phyloP scores from a whole-genome alignment of 2,888 invertebrate species.

The Parasteatoda lunata region DNA sequence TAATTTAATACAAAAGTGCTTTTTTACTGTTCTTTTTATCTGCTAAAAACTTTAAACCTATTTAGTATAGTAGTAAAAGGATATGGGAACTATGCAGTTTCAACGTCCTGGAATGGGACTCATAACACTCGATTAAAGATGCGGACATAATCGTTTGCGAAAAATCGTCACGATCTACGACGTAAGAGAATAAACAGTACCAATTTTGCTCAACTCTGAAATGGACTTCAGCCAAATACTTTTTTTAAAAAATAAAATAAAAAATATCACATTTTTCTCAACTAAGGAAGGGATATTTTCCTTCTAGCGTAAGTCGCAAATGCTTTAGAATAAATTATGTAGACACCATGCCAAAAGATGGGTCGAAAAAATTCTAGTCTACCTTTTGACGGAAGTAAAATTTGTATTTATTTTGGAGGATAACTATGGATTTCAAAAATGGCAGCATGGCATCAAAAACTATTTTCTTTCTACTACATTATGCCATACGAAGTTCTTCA shows the following conservation, averaged over 20 bases:
- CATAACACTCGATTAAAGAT: not conserved
- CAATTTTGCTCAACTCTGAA: not conserved
- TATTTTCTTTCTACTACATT: not conserved
- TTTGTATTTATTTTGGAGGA: not conserved
- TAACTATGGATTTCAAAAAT: constrained; percentile 1
- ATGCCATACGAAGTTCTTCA: not conserved
- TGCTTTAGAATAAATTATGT: constrained; percentile 2
- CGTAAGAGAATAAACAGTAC: not conserved
- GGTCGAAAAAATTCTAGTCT: not conserved
- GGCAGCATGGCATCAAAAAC: not conserved
- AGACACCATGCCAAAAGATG: not conserved
- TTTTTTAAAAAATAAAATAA: not conserved
- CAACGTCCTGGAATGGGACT: no score
- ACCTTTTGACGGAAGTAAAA: not conserved
- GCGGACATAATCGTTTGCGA: not conserved
- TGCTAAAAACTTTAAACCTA: no score
- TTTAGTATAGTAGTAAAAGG: no score
- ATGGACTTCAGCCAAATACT: not conserved
- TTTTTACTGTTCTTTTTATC: no score
- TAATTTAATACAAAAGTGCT: no score
- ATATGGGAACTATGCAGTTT: no score
- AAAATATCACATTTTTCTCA: not conserved
- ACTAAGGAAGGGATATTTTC: not conserved
- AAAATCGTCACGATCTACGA: not conserved
- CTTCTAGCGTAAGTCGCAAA: not conserved